Evolutionary conservation across 2,113 vertebrate genomes (phyloP).

Genomic region (Clarias macrocephalus): DNA sequence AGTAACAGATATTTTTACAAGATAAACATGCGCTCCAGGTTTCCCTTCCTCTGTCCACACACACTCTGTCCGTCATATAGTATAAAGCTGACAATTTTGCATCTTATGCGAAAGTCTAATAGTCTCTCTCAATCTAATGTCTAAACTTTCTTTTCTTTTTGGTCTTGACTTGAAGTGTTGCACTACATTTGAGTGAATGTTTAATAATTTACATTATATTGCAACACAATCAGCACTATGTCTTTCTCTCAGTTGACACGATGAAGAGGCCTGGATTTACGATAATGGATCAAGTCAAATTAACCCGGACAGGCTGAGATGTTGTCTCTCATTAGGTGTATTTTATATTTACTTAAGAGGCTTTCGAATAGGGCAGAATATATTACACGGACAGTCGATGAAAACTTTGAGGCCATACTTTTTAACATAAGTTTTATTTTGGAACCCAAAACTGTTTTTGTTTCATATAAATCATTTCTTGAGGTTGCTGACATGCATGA

Average conservation of each 20-base stretch:
- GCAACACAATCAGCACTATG: not conserved
- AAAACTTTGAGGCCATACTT: too few species aligned
- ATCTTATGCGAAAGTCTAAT: constrained; percentile 8
- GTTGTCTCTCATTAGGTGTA: constrained; percentile 28
- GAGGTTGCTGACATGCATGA: too few species aligned
- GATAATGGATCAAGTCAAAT: not conserved
- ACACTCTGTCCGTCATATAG: constrained; percentile 2
- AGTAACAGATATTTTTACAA: not conserved
- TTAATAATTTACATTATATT: constrained; percentile 13
- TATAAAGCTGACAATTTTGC: constrained; percentile 24
- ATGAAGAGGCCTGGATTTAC: not conserved
- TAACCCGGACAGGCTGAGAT: not conserved
- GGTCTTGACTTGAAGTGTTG: not conserved
- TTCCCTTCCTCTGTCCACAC: constrained; percentile 13
- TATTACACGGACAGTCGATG: too few species aligned
- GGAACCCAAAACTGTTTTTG: too few species aligned
- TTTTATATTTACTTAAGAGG: constrained; percentile 34
- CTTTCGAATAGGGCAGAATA: constrained; percentile 25
- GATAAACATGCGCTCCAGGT: constrained; percentile 32
- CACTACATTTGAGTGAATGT: not conserved
- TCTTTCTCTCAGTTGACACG: not conserved
- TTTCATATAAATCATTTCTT: too few species aligned
- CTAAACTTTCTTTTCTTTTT: not conserved
- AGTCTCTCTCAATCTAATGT: not conserved
- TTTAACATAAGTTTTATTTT: too few species aligned